phyloP scores from a whole-genome alignment of 1,140 invertebrate species.

The Aphidius gifuensis region DNA sequence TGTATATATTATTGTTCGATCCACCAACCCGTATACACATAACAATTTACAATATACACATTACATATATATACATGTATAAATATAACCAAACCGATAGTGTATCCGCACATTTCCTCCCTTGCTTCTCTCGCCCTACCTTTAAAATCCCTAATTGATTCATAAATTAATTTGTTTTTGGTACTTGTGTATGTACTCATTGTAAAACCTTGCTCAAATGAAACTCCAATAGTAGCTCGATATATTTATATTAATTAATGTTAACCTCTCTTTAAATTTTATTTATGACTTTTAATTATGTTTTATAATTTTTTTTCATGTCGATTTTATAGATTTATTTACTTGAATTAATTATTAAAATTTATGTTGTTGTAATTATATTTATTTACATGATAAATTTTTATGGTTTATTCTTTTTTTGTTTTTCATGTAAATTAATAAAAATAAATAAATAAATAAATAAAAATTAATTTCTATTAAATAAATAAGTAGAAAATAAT shows the following conservation, averaged over 20 bases:
- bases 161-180: slow-evolving; percentile 41
- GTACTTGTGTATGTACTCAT: background rate
- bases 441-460: too few relatives aligned
- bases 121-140: background rate
- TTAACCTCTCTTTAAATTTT: background rate
- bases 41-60: slow-evolving; percentile 8
- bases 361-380: too few relatives aligned
- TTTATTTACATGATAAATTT: too few relatives aligned
- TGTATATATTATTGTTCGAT: too few relatives aligned
- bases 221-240: background rate
- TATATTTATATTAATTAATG: too few relatives aligned
- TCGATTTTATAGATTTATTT: slow-evolving; percentile 6
- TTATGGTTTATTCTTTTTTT: too few relatives aligned
- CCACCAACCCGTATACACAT: background rate
- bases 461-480: too few relatives aligned
- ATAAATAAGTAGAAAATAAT: too few relatives aligned
- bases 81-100: slow-evolving; percentile 27
- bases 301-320: background rate
- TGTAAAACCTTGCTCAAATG: background rate
- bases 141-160: slow-evolving; percentile 40
- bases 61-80: background rate
- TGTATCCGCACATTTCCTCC: slow-evolving; percentile 20
- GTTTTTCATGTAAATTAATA: too few relatives aligned
- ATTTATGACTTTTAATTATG: slow-evolving; percentile 31
- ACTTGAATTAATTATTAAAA: too few relatives aligned